Percentiles rank a stretch among this genome's conserved stretches.
Conservation (phyloP, 2,888 invertebrate genomes). For the Synanthedon andrenaeformis region DNA sequence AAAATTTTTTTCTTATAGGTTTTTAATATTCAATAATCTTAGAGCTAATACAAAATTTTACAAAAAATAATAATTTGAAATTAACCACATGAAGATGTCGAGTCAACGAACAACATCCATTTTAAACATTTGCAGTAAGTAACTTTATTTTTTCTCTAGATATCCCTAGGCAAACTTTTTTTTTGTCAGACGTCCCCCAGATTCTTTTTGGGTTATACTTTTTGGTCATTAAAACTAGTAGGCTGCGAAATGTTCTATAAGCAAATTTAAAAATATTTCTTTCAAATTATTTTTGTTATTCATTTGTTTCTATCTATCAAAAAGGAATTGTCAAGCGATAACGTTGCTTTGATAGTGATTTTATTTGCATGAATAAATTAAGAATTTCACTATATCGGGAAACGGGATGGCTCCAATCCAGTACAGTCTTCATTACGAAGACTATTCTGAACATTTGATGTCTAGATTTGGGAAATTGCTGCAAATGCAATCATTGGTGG, state of each 20-base stretch:
- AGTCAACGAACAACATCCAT: no score
- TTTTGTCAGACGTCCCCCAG: no score
- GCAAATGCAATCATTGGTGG: slow-evolving; percentile 79
- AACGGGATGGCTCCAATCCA: slow-evolving; percentile 61
- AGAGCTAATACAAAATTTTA: no score
- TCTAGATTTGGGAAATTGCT: slow-evolving; percentile 77
- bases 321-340: slow-evolving; percentile 5
- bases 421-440: slow-evolving; percentile 77
- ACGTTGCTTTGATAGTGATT: background rate
- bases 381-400: background rate
- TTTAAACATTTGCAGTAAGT: no score
- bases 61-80: no score
- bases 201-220: no score
- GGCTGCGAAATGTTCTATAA: slow-evolving; percentile 9
- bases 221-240: slow-evolving; percentile 3
- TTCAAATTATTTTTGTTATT: slow-evolving; percentile 15
- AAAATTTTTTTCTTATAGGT: no score
- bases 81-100: no score
- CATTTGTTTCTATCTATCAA: slow-evolving; percentile 19
- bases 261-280: slow-evolving; percentile 10
- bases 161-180: no score
- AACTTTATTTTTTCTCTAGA: no score
- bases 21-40: no score
- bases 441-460: slow-evolving; percentile 76
- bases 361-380: background rate